Conservation (phyloP, 1,140 invertebrate genomes). For the Mamestra configurata region DNA sequence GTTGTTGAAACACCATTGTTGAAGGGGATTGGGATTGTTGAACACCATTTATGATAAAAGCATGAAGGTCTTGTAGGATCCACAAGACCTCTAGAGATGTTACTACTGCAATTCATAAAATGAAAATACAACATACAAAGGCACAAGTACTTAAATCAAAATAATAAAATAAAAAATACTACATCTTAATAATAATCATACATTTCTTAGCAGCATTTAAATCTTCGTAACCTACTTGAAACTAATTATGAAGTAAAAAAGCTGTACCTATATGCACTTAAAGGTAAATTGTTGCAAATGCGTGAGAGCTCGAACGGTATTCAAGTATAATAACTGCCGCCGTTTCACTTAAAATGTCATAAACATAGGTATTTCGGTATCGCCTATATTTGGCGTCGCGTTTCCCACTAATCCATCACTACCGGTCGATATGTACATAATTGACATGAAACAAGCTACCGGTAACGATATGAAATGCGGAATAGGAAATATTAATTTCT, state of each 20-base stretch:
- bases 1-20: too few species aligned
- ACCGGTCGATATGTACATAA: slow-evolving; percentile 29
- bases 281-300: not conserved
- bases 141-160: too few species aligned
- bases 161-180: too few species aligned
- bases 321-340: not conserved
- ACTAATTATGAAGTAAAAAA: not conserved
- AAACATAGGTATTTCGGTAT: slow-evolving; percentile 24
- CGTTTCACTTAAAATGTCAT: slow-evolving; percentile 28
- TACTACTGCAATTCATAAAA: too few species aligned
- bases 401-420: slow-evolving; percentile 25
- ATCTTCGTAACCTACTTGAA: not conserved
- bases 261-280: not conserved
- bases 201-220: too few species aligned
- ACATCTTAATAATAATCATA: too few species aligned
- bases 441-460: slow-evolving; percentile 35
- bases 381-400: slow-evolving; percentile 32
- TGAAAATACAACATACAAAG: too few species aligned
- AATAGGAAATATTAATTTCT: slow-evolving; percentile 45
- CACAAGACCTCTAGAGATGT: too few species aligned
- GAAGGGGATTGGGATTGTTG: too few species aligned
- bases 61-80: too few species aligned
- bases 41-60: too few species aligned
- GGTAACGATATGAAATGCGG: slow-evolving; percentile 35
- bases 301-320: slow-evolving; percentile 23